These are phyloP conservation scores for Megamerina dolium DNA, from an alignment of 2,888 invertebrate genomes.

Conservation along the genomic window DNA sequence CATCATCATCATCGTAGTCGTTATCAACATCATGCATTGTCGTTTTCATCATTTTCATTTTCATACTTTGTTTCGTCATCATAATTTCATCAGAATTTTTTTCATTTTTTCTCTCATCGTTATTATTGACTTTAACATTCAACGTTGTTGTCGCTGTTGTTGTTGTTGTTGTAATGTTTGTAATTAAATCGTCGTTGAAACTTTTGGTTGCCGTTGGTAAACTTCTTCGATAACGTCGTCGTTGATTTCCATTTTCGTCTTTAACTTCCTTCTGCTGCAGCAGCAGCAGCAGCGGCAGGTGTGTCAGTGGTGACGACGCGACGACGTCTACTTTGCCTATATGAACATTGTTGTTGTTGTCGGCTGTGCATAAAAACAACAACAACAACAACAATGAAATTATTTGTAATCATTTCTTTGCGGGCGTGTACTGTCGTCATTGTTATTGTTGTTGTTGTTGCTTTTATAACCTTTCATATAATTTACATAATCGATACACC, in stretches of 20 bases:
- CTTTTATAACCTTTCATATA: not conserved
- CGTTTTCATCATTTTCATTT: too few relatives aligned
- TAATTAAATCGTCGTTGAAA: slow-evolving; percentile 44
- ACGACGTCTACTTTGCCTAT: not conserved
- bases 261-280: slow-evolving; percentile 4
- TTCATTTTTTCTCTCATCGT: not conserved
- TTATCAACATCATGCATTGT: too few relatives aligned
- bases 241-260: slow-evolving; percentile 6
- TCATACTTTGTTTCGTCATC: too few relatives aligned
- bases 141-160: not conserved
- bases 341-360: not conserved
- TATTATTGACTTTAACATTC: too few relatives aligned
- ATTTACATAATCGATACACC: too few relatives aligned
- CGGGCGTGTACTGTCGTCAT: too few relatives aligned
- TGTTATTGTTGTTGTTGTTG: slow-evolving; percentile 9
- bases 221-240: slow-evolving; percentile 38
- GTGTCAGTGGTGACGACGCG: slow-evolving; percentile 4
- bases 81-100: not conserved
- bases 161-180: slow-evolving; percentile 16
- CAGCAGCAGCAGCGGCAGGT: slow-evolving; percentile 8
- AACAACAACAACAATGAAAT: too few relatives aligned
- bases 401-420: too few relatives aligned
- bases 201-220: slow-evolving; percentile 33
- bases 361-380: too few relatives aligned
- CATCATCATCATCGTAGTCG: too few relatives aligned